Conservation (phyloP, 2,888 invertebrate species). For the Beris morrisii region DNA sequence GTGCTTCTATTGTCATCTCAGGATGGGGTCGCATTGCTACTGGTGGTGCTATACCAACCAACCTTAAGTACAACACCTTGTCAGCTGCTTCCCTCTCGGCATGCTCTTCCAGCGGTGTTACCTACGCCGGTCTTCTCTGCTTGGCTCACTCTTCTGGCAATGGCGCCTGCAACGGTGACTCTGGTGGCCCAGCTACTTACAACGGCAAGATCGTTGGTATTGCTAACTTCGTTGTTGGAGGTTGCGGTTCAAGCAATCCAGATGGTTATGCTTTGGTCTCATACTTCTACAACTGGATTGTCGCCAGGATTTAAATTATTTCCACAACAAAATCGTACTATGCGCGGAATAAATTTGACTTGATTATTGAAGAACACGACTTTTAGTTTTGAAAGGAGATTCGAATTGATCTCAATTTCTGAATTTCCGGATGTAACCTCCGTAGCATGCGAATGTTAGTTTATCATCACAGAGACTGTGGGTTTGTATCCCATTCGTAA, state of each 20-base stretch:
- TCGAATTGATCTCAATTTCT: no score
- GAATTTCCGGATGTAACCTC: no score
- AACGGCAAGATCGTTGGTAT: slow-evolving; percentile 47
- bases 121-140: slow-evolving; percentile 45
- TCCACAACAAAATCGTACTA: no score
- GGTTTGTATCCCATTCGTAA: no score
- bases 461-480: no score
- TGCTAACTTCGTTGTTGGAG: slow-evolving; percentile 47
- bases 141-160: slow-evolving; percentile 43
- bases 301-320: slow-evolving; percentile 1
- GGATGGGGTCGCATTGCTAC: slow-evolving; percentile 49
- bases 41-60: slow-evolving; percentile 43
- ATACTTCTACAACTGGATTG: slow-evolving; percentile 17
- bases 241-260: slow-evolving; percentile 47
- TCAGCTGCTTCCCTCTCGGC: slow-evolving; percentile 41
- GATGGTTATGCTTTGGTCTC: slow-evolving; percentile 51
- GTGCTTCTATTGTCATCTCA: slow-evolving; percentile 42
- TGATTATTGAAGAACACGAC: no score
- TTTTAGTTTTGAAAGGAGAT: no score
- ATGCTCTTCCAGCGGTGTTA: slow-evolving; percentile 42
- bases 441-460: no score
- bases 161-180: slow-evolving; percentile 52
- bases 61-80: slow-evolving; percentile 45
- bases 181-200: slow-evolving; percentile 51
- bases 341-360: no score